phyloP scores from a whole-genome alignment of 2,113 vertebrate species.

The Thunnus maccoyii region DNA sequence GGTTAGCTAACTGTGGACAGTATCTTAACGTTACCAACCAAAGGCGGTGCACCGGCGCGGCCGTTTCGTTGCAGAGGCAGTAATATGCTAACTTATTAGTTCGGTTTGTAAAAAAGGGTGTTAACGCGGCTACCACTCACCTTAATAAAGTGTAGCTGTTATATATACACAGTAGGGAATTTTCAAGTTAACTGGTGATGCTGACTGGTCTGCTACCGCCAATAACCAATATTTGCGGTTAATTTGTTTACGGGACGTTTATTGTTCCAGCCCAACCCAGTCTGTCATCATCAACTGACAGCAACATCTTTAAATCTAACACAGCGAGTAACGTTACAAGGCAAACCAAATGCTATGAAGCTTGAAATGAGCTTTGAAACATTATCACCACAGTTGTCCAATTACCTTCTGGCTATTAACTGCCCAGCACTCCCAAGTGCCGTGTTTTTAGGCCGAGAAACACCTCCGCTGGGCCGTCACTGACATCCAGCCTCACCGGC shows the following conservation, averaged over 20 bases:
- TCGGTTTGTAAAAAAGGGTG: constrained; percentile 52
- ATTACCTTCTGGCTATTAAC: not conserved
- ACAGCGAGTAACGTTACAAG: not conserved
- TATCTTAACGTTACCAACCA: constrained; percentile 9
- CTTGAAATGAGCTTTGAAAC: too few species aligned
- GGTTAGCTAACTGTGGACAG: not conserved
- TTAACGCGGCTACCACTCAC: constrained; percentile 53
- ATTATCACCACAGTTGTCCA: not conserved
- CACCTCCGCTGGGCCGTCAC: constrained; percentile 61
- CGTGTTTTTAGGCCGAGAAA: constrained; percentile 59
- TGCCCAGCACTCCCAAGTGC: not conserved
- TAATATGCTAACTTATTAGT: constrained; percentile 60
- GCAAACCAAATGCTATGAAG: not conserved
- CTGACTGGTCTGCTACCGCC: not conserved
- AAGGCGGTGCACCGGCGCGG: constrained; percentile 51
- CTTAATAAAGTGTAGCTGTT: not conserved
- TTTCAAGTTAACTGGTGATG: not conserved
- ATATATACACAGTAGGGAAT: not conserved
- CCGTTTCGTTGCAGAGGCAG: constrained; percentile 46
- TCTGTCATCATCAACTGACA: constrained; percentile 65
- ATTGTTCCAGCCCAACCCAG: constrained; percentile 69
- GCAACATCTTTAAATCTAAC: constrained; percentile 41
- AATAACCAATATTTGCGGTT: constrained; percentile 25
- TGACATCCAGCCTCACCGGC: constrained; percentile 41
- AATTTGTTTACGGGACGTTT: constrained; percentile 67